Evolutionary conservation across 2,888 invertebrate species (phyloP), one percentile per base, ranked within the genome.

Genomic region (Lithophane socia): DNA sequence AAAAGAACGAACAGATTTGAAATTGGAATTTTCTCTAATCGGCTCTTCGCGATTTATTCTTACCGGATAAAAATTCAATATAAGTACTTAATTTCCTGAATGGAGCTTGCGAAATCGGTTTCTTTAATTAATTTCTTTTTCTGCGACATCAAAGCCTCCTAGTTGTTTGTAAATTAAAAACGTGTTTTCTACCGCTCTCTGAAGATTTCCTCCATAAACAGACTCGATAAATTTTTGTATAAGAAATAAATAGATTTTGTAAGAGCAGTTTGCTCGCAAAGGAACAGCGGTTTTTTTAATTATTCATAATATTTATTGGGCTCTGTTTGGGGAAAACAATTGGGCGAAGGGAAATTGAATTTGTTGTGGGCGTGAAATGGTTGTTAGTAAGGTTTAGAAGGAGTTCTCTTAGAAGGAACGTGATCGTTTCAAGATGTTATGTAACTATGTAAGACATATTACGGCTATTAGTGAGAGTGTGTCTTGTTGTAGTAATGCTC

Each of bases 81-180:
- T 88, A 52, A 18, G 18, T 52, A 86, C 86, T 86, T 90, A 87
- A 89, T 90, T 90, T 89, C 87, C 86, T 76, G 75, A 77, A 77
- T 63, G 79, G 72, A 65, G 71, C 66, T 77, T 66, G 73, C n/a
- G 67, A 84, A 87, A 87, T 84, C 86, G 80, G 76, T 81, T 87
- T 83, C 76, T 79, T 83, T 87, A 84, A 88, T 88, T 88, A 88
- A 86, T 87, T 89, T 90, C 80, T 87, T 90, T 92, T 89, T 90
- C 88, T 88, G 82, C 77, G 84, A 88, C 87, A 87, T 83, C 84
- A 78, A 86, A 79, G 80, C 73, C 65, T 77, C 69, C 73, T 75
- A 81, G 84, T 87, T 90, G 87, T 90, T 87, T 89, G 85, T 86
- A 92, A 92, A 92, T 92, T 90, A 92, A 90, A 92, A 92, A 92